phyloP scores from a whole-genome alignment of 2,888 invertebrate genomes.

The Caenorhabditis virilis region DNA sequence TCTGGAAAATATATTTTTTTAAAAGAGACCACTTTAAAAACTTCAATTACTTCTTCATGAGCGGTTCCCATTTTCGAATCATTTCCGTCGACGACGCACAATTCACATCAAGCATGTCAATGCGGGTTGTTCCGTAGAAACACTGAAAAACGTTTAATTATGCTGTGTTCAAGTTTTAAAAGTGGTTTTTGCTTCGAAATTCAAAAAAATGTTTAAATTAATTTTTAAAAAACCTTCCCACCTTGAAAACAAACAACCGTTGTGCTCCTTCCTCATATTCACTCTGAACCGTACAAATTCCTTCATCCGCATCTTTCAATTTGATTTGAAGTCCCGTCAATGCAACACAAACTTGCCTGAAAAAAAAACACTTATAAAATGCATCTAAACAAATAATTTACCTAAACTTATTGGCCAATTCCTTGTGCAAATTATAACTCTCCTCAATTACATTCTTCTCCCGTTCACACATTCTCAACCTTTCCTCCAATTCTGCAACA shows the following conservation, averaged over 20 bases:
- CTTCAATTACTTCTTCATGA: constrained; percentile 34
- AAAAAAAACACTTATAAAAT: not conserved
- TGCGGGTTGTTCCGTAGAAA: constrained; percentile 24
- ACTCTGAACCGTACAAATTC: constrained; percentile 40
- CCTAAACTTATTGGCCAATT: constrained; percentile 29
- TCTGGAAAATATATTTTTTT: constrained; percentile 16
- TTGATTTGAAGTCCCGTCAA: constrained; percentile 50
- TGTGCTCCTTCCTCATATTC: constrained; percentile 32
- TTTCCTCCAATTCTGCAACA: constrained; percentile 23
- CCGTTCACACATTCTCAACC: constrained; percentile 9
- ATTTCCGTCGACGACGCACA: constrained; percentile 17
- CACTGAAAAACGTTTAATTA: constrained; percentile 8
- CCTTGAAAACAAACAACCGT: constrained; percentile 39
- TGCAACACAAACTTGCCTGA: constrained; percentile 36
- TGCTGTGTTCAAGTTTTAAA: not conserved
- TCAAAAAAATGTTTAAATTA: too few relatives aligned
- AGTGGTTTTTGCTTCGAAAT: too few relatives aligned
- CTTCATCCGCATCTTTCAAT: constrained; percentile 42
- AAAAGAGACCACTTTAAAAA: not conserved
- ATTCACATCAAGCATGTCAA: constrained; percentile 35
- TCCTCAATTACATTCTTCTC: constrained; percentile 34
- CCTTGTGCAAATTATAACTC: constrained; percentile 29
- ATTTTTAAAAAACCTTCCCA: too few relatives aligned
- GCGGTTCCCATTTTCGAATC: constrained; percentile 30
- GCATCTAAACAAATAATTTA: not conserved